Evolutionary conservation across 2,888 invertebrate species (phyloP).

Genomic region (Cosmopolites sordidus): DNA sequence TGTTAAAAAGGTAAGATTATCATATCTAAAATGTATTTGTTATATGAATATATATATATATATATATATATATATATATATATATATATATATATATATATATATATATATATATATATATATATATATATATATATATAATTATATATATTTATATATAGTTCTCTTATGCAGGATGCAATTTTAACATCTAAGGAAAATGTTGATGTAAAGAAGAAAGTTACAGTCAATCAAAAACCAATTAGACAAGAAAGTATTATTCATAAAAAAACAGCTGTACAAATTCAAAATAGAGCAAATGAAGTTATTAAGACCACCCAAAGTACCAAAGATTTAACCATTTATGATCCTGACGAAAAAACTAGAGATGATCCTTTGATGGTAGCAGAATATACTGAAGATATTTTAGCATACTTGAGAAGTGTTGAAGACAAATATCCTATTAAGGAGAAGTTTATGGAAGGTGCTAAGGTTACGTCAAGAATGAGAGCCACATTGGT

Average conservation of each 20-base stretch:
- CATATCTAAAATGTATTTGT: neutral
- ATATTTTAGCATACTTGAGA: slow-evolving; percentile 82
- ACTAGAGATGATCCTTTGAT: slow-evolving; percentile 72
- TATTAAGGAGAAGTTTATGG: slow-evolving; percentile 62
- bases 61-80: neutral
- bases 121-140: too few relatives aligned
- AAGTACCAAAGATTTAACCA: slow-evolving; percentile 9
- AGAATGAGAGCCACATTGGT: slow-evolving; percentile 86
- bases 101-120: neutral
- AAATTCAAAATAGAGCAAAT: neutral
- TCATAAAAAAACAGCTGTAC: neutral
- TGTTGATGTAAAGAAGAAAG: slow-evolving; percentile 13
- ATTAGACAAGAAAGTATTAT: slow-evolving; percentile 13
- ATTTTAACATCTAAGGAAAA: slow-evolving; percentile 24
- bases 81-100: neutral
- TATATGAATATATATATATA: neutral
- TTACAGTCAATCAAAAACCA: slow-evolving; percentile 7
- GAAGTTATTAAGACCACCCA: neutral
- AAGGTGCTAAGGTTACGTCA: slow-evolving; percentile 67
- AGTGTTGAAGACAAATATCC: slow-evolving; percentile 67
- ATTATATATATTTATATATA: too few relatives aligned
- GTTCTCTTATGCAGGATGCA: slow-evolving; percentile 4
- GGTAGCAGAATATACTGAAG: slow-evolving; percentile 80
- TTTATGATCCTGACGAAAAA: slow-evolving; percentile 39
- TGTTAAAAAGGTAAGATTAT: neutral